phyloP scores from a whole-genome alignment of 2,888 invertebrate species.

The Plebejus melissa region DNA sequence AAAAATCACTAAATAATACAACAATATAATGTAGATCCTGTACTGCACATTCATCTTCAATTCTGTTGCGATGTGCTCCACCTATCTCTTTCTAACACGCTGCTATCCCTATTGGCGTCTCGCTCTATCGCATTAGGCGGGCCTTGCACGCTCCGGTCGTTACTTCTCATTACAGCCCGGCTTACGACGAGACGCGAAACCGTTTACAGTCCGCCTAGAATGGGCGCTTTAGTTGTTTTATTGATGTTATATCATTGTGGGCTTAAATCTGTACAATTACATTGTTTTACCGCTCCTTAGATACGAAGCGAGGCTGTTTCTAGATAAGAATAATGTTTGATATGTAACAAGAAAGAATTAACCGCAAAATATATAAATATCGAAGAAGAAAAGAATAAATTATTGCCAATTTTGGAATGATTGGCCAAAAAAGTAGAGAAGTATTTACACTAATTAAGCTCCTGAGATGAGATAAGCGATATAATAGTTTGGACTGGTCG shows the following conservation, averaged over 20 bases:
- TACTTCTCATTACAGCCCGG: conserved; percentile 68
- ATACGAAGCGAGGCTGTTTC: background rate
- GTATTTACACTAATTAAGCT: too few species aligned
- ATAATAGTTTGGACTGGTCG: too few species aligned
- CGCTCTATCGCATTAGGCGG: conserved; percentile 54
- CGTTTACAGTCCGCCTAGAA: conserved; percentile 62
- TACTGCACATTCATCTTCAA: conserved; percentile 27
- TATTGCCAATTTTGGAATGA: too few species aligned
- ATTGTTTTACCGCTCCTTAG: conserved; percentile 19
- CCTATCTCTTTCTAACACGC: conserved; percentile 41
- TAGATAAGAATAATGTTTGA: background rate
- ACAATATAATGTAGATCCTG: conserved; percentile 26
- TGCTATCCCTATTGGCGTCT: conserved; percentile 37
- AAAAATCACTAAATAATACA: conserved; percentile 27
- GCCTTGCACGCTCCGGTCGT: conserved; percentile 65
- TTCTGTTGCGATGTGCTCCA: conserved; percentile 13
- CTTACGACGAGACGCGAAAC: conserved; percentile 49
- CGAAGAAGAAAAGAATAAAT: too few species aligned
- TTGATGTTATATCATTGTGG: conserved; percentile 50
- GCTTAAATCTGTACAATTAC: conserved; percentile 31
- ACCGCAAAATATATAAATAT: too few species aligned
- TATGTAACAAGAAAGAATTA: too few species aligned
- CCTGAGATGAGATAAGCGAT: too few species aligned
- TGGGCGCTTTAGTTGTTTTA: conserved; percentile 68
- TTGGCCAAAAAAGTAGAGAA: too few species aligned